These are phyloP conservation scores for Pygathrix nemaeus DNA, from an alignment of 2,113 vertebrate species.

Conservation along the genomic window DNA sequence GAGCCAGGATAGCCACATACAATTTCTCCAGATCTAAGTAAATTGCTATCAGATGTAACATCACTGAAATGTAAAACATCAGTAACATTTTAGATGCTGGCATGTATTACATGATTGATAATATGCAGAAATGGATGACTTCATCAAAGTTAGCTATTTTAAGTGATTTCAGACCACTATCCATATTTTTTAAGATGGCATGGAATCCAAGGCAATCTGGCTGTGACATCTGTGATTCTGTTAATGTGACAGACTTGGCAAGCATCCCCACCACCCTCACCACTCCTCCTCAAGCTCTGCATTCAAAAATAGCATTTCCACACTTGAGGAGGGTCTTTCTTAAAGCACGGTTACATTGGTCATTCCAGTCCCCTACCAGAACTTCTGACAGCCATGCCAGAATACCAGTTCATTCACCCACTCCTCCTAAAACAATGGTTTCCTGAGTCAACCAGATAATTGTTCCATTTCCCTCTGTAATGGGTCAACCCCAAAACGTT, in stretches of 20 bases:
- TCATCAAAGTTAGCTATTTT: not conserved
- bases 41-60: not conserved
- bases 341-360: not conserved
- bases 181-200: slow-evolving; percentile 23
- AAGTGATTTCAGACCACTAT: slow-evolving; percentile 6
- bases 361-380: not conserved
- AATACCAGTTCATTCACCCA: not conserved
- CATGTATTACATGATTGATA: not conserved
- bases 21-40: not conserved
- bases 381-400: not conserved
- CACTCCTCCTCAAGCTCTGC: not conserved
- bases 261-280: not conserved
- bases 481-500: slow-evolving; percentile 4
- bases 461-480: slow-evolving; percentile 23
- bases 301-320: not conserved
- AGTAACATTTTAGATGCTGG: slow-evolving; percentile 16
- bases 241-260: slow-evolving; percentile 54
- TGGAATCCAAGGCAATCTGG: slow-evolving; percentile 19
- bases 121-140: not conserved
- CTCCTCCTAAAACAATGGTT: not conserved
- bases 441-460: slow-evolving; percentile 27
- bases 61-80: not conserved
- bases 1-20: not conserved
- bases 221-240: slow-evolving; percentile 48
- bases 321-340: not conserved